Percentiles rank a stretch among this genome's conserved stretches.
Conservation (phyloP, 1,140 invertebrate genomes). For the Conus ventricosus region DNA sequence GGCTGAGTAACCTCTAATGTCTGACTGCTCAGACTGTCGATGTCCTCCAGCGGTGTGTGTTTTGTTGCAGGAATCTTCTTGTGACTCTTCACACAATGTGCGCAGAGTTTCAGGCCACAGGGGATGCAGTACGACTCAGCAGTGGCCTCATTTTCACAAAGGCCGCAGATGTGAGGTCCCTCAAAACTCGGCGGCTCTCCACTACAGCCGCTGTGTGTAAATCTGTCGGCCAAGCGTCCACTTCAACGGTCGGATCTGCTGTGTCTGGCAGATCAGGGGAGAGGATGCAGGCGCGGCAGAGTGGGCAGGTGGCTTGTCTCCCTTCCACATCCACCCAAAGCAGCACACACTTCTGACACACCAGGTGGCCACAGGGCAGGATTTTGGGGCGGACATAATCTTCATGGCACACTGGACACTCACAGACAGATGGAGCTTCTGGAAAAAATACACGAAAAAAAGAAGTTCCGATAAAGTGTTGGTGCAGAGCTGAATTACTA, state of each 20-base stretch:
- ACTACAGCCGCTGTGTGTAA: not conserved
- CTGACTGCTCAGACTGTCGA: not conserved
- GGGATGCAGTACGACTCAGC: not conserved
- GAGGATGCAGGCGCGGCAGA: not conserved
- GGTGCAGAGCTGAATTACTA: no score
- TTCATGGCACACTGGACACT: conserved; percentile 12
- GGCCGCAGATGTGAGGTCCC: not conserved
- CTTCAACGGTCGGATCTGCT: not conserved
- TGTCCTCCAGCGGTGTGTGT: not conserved
- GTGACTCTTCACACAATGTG: not conserved
- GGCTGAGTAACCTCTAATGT: not conserved
- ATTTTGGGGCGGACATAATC: not conserved
- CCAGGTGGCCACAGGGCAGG: not conserved
- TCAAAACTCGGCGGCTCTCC: not conserved
- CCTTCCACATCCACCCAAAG: not conserved
- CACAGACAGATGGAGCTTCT: not conserved
- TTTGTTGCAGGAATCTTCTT: not conserved
- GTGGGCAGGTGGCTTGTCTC: not conserved
- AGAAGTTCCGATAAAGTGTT: no score
- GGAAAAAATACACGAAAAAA: no score
- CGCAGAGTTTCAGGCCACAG: not conserved
- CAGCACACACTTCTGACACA: not conserved
- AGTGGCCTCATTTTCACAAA: not conserved
- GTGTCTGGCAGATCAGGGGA: not conserved
- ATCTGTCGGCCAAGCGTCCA: conserved; percentile 12